Base-by-base conservation (phyloP, 1,140 invertebrate genomes). In the Drosophila kurseongensis region DNA sequence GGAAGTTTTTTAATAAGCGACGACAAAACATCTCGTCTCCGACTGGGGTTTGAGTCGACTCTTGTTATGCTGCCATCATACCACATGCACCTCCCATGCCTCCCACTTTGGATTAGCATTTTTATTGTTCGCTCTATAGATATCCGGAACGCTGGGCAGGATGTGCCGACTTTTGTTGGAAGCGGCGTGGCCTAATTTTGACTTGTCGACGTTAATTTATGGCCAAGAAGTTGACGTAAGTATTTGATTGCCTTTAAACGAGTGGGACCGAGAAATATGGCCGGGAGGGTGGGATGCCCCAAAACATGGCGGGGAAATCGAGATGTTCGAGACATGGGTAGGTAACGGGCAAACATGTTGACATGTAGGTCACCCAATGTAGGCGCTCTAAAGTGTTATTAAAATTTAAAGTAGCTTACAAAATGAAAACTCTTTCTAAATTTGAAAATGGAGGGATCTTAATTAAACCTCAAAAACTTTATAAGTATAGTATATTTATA, bases 131-230 rank as follows among this genome's bases (percentile, higher is more conserved):
- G 38, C 40, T 54, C 29, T 14, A 12, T 42, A 29, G 50, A 47
- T 55, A 69, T 60, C 59, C 56, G 48, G 69, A 57, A 61, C 73
- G 57, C 71, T 44, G 66, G 47, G 67, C 81, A 80, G 81, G 77
- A 84, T 81, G 41, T 54, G 42, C 18, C 61, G 45, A 52, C 51
- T 71, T 52, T 51, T 57, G 54, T 36, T 23, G 45, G 40, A 42
- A 60, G 51, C 51, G 52, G 67, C 32, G 47, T 84, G 80, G 55
- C 73, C 81, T 67, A 84, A 84, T 85, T 84, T 77, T 23, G 54
- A 69, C 65, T 67, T 85, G 76, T 85, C 81, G 66, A 73, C 80
- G 66, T 51, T 58, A 84, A 84, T 84, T 84, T 84, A 84, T 84
- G 62, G 76, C 80, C 72, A 68, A 60, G 42, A 73, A 66, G 57